Percentiles rank a stretch among this genome's conserved stretches.
These are phyloP conservation scores for Ctena decussata DNA, from an alignment of 2,888 invertebrate genomes.

Conservation along the genomic window DNA sequence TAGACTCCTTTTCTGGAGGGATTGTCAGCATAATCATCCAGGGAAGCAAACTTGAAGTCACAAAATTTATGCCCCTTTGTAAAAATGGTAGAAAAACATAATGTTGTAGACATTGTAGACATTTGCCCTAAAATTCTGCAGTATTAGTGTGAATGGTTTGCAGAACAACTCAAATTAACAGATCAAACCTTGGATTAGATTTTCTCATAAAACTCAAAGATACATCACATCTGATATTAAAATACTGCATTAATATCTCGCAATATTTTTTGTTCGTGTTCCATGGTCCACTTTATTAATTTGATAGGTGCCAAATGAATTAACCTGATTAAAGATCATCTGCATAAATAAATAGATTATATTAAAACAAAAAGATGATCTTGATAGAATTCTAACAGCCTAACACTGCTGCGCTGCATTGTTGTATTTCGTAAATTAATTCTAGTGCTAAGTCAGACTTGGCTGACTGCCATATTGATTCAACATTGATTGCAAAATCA, in stretches of 20 bases:
- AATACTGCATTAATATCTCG: background rate
- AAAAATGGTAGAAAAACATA: too few species aligned
- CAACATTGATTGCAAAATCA: background rate
- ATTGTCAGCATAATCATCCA: too few species aligned
- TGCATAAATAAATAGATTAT: background rate
- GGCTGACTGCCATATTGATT: background rate
- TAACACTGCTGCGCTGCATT: background rate
- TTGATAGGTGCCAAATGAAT: background rate
- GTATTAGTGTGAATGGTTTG: too few species aligned
- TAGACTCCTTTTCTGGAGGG: too few species aligned
- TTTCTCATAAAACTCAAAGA: conserved; percentile 2
- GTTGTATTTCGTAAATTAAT: background rate
- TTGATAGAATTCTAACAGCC: background rate
- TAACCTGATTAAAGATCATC: background rate
- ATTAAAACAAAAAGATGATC: conserved; percentile 2
- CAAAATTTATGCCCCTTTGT: too few species aligned
- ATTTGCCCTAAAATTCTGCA: too few species aligned
- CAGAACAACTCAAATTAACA: background rate
- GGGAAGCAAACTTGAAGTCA: too few species aligned
- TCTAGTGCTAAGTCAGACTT: background rate
- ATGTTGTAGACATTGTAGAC: too few species aligned
- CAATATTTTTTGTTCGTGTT: background rate
- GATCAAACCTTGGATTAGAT: background rate
- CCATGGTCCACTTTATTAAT: background rate
- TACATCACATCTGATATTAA: background rate